A percentile compares a stretch with the other conserved stretches of the same genome.
phyloP scores from a whole-genome alignment of 2,113 vertebrate species.

The Microcebus murinus region DNA sequence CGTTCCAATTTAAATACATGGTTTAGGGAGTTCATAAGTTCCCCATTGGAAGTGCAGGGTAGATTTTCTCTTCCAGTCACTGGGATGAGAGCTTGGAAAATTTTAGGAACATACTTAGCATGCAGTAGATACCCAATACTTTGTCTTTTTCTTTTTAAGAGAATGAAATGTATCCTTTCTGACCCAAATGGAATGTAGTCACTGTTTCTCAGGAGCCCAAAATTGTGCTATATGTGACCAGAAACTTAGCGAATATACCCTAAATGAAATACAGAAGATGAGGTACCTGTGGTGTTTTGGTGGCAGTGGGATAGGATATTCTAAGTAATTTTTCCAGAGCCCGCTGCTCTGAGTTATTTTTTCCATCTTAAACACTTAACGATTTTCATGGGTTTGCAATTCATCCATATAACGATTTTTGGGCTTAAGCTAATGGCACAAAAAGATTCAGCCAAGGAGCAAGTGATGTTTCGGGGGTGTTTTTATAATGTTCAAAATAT shows the following conservation, averaged over 20 bases:
- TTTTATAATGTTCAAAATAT: constrained; percentile 67
- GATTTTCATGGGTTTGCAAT: constrained; percentile 57
- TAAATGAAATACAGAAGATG: not conserved
- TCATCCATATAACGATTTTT: not conserved
- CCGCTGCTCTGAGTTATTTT: constrained; percentile 59
- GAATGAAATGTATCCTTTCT: not conserved
- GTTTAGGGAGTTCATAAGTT: not conserved
- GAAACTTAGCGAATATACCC: not conserved
- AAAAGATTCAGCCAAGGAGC: not conserved
- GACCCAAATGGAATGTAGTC: not conserved
- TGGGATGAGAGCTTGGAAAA: not conserved
- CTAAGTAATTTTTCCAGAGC: constrained; percentile 22
- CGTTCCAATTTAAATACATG: not conserved
- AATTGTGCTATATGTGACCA: constrained; percentile 41
- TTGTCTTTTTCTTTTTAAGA: not conserved
- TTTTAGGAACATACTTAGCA: not conserved
- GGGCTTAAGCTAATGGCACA: constrained; percentile 56
- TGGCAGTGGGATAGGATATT: not conserved
- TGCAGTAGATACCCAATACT: not conserved
- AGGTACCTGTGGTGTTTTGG: not conserved
- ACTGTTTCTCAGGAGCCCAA: not conserved
- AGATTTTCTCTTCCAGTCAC: not conserved
- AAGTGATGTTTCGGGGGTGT: constrained; percentile 22
- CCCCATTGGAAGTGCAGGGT: not conserved
- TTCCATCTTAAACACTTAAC: not conserved